Percentiles rank a stretch among this genome's conserved stretches.
Conservation (phyloP, 2,797 vertebrate genomes). For the Periophthalmus magnuspinnatus region DNA sequence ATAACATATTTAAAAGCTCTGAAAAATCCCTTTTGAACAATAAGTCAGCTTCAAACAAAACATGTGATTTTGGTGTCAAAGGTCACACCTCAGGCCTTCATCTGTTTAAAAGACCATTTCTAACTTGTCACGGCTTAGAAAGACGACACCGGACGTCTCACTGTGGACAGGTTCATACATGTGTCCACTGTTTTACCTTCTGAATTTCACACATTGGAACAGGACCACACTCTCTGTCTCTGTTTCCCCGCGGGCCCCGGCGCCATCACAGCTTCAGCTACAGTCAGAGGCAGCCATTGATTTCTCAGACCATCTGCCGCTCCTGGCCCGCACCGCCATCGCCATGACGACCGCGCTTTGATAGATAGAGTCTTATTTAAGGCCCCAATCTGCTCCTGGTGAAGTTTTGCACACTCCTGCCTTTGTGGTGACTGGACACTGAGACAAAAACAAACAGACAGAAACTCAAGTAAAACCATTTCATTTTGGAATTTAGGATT, state of each 20-base stretch:
- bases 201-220: slow-evolving; percentile 17
- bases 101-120: slow-evolving; percentile 8
- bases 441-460: slow-evolving; percentile 17
- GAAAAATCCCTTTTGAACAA: too few relatives aligned
- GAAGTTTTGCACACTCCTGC: slow-evolving; percentile 19
- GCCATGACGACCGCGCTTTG: slow-evolving; percentile 64
- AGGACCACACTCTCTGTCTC: slow-evolving; percentile 21
- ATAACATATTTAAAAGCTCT: too few relatives aligned
- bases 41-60: not conserved
- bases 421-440: slow-evolving; percentile 33
- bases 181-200: slow-evolving; percentile 8
- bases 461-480: not conserved
- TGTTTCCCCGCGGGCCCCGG: slow-evolving; percentile 26
- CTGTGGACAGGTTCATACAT: slow-evolving; percentile 14
- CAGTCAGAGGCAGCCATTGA: slow-evolving; percentile 58
- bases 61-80: slow-evolving; percentile 3
- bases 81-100: not conserved
- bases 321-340: slow-evolving; percentile 48
- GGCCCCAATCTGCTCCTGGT: slow-evolving; percentile 57
- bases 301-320: slow-evolving; percentile 69
- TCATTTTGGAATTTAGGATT: too few relatives aligned
- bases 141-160: not conserved
- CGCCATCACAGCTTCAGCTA: slow-evolving; percentile 49
- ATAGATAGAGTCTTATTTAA: slow-evolving; percentile 60
- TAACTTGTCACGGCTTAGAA: slow-evolving; percentile 21